Evolutionary conservation across 2,888 invertebrate species (phyloP).

Genomic region (Formica aserva): DNA sequence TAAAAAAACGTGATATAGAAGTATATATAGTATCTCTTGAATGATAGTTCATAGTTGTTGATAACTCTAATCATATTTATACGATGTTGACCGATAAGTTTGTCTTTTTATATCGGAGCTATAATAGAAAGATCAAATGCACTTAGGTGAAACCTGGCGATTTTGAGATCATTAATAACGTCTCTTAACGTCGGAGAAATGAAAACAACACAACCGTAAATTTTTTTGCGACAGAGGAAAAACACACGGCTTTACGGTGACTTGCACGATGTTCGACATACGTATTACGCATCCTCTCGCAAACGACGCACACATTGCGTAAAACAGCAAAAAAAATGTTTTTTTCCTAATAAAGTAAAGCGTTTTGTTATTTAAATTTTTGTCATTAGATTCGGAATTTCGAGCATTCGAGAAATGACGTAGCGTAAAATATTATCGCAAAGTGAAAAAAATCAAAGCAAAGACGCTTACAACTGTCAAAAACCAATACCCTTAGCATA

Average conservation of each 20-base stretch:
- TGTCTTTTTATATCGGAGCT: not conserved
- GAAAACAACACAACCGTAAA: not conserved
- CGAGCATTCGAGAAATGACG: not conserved
- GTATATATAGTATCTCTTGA: not conserved
- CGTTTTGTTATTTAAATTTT: constrained; percentile 6
- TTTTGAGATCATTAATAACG: constrained; percentile 29
- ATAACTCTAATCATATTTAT: constrained; percentile 3
- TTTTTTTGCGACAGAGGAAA: constrained; percentile 1
- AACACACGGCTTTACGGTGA: constrained; percentile 22
- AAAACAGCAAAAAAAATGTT: constrained; percentile 3
- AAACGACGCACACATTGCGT: not conserved
- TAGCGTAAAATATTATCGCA: not conserved
- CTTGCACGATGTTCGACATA: constrained; percentile 29
- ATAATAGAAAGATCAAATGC: not conserved
- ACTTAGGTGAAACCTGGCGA: not conserved
- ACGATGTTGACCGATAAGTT: not conserved
- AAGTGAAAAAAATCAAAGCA: not conserved
- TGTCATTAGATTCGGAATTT: not conserved
- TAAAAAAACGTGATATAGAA: no score
- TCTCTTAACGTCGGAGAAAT: not conserved
- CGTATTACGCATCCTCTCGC: not conserved
- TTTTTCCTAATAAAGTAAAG: not conserved
- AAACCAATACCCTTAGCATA: not conserved
- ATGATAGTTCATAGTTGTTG: not conserved
- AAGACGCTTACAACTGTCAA: not conserved